Percentiles rank a stretch among this genome's conserved stretches.
Conservation (phyloP, 2,797 vertebrate genomes). For the Chrysolophus pictus region DNA sequence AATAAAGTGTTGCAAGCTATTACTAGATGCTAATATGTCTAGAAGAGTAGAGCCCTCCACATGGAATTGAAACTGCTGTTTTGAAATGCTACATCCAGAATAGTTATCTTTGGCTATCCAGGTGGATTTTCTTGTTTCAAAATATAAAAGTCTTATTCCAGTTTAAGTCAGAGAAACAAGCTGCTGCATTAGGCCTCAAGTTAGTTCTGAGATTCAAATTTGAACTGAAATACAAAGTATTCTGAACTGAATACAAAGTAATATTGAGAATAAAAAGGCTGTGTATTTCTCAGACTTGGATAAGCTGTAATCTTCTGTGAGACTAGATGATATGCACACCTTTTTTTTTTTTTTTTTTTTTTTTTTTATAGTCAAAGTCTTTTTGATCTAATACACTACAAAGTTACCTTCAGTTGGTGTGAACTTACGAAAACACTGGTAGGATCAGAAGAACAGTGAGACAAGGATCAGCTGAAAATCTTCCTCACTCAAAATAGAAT, state of each 20-base stretch:
- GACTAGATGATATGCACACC: not conserved
- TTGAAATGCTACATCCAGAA: not conserved
- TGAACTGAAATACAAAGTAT: not conserved
- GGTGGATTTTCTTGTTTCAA: not conserved
- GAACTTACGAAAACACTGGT: not conserved
- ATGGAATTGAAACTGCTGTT: not conserved
- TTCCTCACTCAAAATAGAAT: not conserved
- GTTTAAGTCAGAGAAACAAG: not conserved
- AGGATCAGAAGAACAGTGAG: not conserved
- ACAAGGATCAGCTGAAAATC: not conserved
- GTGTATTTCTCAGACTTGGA: not conserved
- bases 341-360: not conserved
- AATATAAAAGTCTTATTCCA: not conserved
- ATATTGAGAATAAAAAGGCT: not conserved
- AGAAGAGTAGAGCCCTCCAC: not conserved
- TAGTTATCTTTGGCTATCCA: not conserved
- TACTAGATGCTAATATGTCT: not conserved
- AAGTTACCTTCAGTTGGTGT: not conserved
- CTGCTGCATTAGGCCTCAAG: not conserved
- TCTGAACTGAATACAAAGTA: not conserved
- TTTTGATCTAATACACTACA: not conserved
- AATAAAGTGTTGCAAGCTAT: not conserved
- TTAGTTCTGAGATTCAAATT: not conserved
- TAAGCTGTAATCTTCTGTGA: not conserved
- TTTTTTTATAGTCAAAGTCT: not conserved